phyloP scores from a whole-genome alignment of 2,888 invertebrate species.

The Polietes domitor region DNA sequence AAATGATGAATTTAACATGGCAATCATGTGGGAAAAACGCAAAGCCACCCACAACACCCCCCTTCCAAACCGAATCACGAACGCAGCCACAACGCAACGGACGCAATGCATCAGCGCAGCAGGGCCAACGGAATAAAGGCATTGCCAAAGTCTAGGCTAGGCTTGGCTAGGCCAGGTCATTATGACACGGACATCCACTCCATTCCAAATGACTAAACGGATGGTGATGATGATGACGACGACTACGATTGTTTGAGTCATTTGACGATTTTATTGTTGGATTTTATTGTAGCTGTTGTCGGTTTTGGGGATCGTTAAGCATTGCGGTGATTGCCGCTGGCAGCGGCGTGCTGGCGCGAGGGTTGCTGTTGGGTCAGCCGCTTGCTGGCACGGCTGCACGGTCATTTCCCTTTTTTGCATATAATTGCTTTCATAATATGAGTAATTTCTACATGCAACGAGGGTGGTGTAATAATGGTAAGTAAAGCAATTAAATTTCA shows the following conservation, averaged over 20 bases:
- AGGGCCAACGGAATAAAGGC: neutral
- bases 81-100: neutral
- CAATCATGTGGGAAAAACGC: neutral
- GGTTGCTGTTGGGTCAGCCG: neutral
- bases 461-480: neutral
- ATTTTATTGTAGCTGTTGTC: neutral
- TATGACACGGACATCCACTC: neutral
- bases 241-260: slow-evolving; percentile 18
- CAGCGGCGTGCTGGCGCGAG: neutral
- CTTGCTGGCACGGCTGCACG: neutral
- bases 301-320: neutral
- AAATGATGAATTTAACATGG: slow-evolving; percentile 32
- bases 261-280: slow-evolving; percentile 27
- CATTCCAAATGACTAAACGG: slow-evolving; percentile 29
- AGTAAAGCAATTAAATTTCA: no score
- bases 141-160: neutral
- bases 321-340: neutral
- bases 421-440: slow-evolving; percentile 56
- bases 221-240: slow-evolving; percentile 11
- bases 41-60: neutral
- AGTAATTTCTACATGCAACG: slow-evolving; percentile 19
- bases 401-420: slow-evolving; percentile 43
- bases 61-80: neutral
- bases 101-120: slow-evolving; percentile 3
- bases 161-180: neutral